Percentiles rank a stretch among this genome's conserved stretches.
Conservation (phyloP, 2,888 invertebrate genomes). For the Spilosoma lubricipeda region DNA sequence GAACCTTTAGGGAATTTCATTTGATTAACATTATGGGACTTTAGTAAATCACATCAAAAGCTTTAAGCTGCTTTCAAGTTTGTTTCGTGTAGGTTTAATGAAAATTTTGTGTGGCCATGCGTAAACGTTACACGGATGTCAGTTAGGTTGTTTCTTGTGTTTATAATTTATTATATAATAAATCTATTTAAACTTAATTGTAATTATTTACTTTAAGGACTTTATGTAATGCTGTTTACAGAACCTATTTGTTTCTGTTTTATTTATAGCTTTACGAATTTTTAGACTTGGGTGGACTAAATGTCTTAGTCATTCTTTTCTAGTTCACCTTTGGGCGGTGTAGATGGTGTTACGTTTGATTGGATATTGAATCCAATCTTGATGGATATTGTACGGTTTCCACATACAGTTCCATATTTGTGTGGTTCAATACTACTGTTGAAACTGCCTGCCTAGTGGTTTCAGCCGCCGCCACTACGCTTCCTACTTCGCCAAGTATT, state of each 20-base stretch:
- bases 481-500: too few relatives aligned
- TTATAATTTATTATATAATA: background rate
- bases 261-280: background rate
- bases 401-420: too few relatives aligned
- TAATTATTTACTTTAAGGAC: background rate
- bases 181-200: background rate
- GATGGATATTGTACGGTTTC: too few relatives aligned
- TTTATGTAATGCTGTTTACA: background rate
- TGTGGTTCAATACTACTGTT: too few relatives aligned
- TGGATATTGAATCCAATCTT: too few relatives aligned
- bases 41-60: constrained; percentile 28
- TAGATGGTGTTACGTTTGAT: background rate
- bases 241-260: background rate
- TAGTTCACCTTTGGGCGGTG: background rate
- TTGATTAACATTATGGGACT: constrained; percentile 21
- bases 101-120: constrained; percentile 7
- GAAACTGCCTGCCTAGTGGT: too few relatives aligned
- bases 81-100: constrained; percentile 19
- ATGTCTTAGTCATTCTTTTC: background rate
- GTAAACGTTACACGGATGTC: background rate
- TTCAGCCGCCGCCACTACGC: too few relatives aligned
- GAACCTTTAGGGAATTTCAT: constrained; percentile 8
- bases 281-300: background rate
- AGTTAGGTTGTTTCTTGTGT: background rate
- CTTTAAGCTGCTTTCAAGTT: constrained; percentile 10